Evolutionary conservation across 2,888 invertebrate species (phyloP).

Genomic region (Eupithecia abbreviata): DNA sequence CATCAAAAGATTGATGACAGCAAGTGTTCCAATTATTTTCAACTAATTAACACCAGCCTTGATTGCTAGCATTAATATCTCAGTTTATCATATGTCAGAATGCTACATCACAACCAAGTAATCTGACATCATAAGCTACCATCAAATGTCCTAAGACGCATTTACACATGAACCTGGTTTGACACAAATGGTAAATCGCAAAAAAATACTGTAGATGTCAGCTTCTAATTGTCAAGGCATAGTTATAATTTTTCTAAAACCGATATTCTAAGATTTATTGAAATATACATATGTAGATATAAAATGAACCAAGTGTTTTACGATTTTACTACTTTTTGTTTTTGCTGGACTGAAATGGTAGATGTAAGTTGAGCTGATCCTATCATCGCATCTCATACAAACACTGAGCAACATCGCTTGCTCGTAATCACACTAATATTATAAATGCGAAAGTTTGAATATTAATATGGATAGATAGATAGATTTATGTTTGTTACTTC

Average conservation of each 20-base stretch:
- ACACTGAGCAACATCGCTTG: not conserved
- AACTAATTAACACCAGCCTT: not conserved
- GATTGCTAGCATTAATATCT: not conserved
- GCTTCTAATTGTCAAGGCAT: not conserved
- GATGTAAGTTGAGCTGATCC: not conserved
- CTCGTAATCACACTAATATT: not conserved
- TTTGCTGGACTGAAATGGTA: not conserved
- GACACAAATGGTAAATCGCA: not conserved
- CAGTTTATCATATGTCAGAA: not conserved
- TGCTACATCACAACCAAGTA: constrained; percentile 15
- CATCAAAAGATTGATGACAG: not conserved
- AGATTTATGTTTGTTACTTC: too few relatives aligned
- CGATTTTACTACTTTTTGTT: not conserved
- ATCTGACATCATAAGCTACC: constrained; percentile 32
- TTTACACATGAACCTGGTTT: constrained; percentile 5
- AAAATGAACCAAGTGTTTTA: too few relatives aligned
- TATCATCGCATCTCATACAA: not conserved
- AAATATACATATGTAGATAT: too few relatives aligned
- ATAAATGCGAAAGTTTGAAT: too few relatives aligned
- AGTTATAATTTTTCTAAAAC: not conserved
- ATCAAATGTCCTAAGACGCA: constrained; percentile 14
- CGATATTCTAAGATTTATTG: too few relatives aligned
- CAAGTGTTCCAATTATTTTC: not conserved
- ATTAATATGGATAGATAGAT: too few relatives aligned
- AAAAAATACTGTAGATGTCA: not conserved